These are phyloP conservation scores for Dione juno DNA, from an alignment of 2,888 invertebrate species.

Conservation along the genomic window DNA sequence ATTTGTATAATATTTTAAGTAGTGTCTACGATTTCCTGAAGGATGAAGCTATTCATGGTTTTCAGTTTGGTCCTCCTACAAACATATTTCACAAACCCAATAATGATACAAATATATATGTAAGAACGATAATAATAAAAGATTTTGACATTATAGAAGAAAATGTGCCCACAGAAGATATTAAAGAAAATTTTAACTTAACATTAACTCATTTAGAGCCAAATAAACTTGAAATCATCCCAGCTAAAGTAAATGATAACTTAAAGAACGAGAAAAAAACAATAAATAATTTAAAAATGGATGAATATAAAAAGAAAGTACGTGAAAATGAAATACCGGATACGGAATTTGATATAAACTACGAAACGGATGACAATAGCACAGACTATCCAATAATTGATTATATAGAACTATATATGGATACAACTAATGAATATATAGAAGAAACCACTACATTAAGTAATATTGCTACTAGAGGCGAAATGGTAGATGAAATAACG, in stretches of 20 bases:
- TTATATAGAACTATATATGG: slow-evolving; percentile 72
- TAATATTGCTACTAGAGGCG: not conserved
- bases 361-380: slow-evolving; percentile 61
- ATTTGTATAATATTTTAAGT: slow-evolving; percentile 54
- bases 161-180: slow-evolving; percentile 26
- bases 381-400: slow-evolving; percentile 72
- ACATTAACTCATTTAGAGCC: not conserved
- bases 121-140: slow-evolving; percentile 59
- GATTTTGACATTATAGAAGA: slow-evolving; percentile 46
- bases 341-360: slow-evolving; percentile 48
- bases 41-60: slow-evolving; percentile 52
- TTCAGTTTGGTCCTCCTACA: slow-evolving; percentile 44
- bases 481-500: slow-evolving; percentile 15
- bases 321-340: slow-evolving; percentile 55
- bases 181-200: slow-evolving; percentile 4
- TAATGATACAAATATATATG: slow-evolving; percentile 59
- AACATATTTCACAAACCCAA: slow-evolving; percentile 49
- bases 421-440: slow-evolving; percentile 67
- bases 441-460: slow-evolving; percentile 23
- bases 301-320: slow-evolving; percentile 38
- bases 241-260: slow-evolving; percentile 25
- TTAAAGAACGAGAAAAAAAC: slow-evolving; percentile 16
- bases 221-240: slow-evolving; percentile 12
- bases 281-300: slow-evolving; percentile 25
- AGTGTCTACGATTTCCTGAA: slow-evolving; percentile 58